Base-by-base conservation (phyloP, 1,140 invertebrate genomes). In the Amphibalanus amphitrite region DNA sequence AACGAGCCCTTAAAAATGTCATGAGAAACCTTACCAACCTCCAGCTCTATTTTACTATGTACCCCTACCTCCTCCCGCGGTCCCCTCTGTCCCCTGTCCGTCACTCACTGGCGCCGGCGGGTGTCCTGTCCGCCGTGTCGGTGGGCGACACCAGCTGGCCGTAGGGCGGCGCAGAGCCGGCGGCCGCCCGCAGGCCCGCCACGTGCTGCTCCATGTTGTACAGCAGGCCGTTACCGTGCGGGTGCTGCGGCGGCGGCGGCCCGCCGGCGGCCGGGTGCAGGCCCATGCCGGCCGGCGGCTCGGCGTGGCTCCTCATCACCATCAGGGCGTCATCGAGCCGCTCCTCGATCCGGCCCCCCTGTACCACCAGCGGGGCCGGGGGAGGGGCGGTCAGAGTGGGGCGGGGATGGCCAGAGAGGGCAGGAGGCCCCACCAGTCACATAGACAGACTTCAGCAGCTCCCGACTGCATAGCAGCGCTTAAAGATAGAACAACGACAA, bases 241-340 rank as follows among this genome's bases (percentile, higher is more conserved):
- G 72, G 28, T n/a, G 71, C 1, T n/a, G 33, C 33, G 15, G 33
- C 33, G 33, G 33, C 4, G 33, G 33, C 33, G 33, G 33, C 33
- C 47, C 47, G 17, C 47, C 47, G 47, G 17, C 47, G 13, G 6
- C 17, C 47, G 47, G 47, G 47, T 59, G 47, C 47, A 59, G 47
- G 10, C 10, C 10, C 47, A 59, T 8, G 10, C 10, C 13, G 68
- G 69, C 28, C 73, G 72, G 59, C 73, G 71, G 25, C 74, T 95
- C 92, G 64, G 92, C 93, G 79, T 95, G 93, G 80, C 93, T 95
- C 74, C 92, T 85, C 73, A 96, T 81, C 40, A 96, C 92, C 81
- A 95, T 93, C 76, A 96, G 92, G 70, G 93, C 93, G 83, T 96
- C 93, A 79, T 95, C 93, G 78, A 95, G 81, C 77, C 91, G 84